These are phyloP conservation scores for Hemicrepidius hirtus DNA, from an alignment of 2,888 invertebrate species.

Conservation along the genomic window DNA sequence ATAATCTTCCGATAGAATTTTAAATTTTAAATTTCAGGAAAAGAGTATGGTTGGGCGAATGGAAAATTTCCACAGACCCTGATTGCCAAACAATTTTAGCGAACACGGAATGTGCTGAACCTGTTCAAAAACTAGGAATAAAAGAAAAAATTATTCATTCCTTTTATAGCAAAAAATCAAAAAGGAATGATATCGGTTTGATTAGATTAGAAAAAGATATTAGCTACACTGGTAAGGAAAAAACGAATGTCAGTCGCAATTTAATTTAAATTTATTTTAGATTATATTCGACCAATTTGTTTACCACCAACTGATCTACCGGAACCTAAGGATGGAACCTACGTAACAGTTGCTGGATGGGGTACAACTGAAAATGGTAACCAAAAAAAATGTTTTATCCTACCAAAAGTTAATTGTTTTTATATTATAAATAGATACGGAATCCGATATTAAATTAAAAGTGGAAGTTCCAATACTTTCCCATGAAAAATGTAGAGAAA, in stretches of 20 bases:
- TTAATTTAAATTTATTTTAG: too few species aligned
- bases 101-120: conserved; percentile 58
- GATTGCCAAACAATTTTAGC: conserved; percentile 63
- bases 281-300: conserved; percentile 76
- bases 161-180: not conserved
- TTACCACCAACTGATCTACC: conserved; percentile 68
- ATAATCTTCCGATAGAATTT: not conserved
- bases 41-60: conserved; percentile 71
- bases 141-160: conserved; percentile 17
- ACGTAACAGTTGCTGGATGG: conserved; percentile 48
- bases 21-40: conserved; percentile 53
- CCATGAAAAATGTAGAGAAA: conserved; percentile 9
- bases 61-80: conserved; percentile 67
- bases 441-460: conserved; percentile 60
- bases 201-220: conserved; percentile 71
- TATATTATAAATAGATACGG: conserved; percentile 42
- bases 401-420: not conserved
- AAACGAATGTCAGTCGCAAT: too few species aligned
- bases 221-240: conserved; percentile 23
- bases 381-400: too few species aligned
- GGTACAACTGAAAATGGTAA: conserved; percentile 38
- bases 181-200: conserved; percentile 68
- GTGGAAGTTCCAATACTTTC: conserved; percentile 34
- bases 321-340: not conserved
- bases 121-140: conserved; percentile 11